Conservation (phyloP, 2,888 invertebrate species). For the Rotaria magnacalcarata region DNA sequence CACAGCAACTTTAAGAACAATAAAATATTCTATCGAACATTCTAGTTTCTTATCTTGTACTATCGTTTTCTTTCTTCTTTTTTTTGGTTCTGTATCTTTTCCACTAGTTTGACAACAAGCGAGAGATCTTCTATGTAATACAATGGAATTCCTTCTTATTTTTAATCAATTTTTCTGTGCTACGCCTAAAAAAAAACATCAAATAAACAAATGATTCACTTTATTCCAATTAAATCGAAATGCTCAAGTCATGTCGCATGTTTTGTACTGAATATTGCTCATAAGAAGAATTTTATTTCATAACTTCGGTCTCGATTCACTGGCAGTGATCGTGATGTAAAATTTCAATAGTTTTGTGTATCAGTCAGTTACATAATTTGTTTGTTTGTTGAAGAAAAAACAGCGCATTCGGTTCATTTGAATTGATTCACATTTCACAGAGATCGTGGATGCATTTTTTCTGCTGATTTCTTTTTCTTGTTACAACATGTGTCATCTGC, state of each 20-base stretch:
- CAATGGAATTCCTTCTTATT: slow-evolving; percentile 1
- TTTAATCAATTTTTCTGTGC: slow-evolving; percentile 19
- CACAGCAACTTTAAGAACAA: not conserved
- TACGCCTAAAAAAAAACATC: slow-evolving; percentile 1
- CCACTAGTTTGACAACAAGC: slow-evolving; percentile 1
- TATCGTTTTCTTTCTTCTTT: not conserved
- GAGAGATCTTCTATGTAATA: slow-evolving; percentile 18
- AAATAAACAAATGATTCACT: not conserved
- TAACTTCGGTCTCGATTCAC: too few species aligned
- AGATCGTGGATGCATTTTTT: too few species aligned
- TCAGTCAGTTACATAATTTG: too few species aligned
- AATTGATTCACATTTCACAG: too few species aligned
- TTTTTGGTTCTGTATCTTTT: slow-evolving; percentile 6
- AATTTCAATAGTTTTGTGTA: too few species aligned
- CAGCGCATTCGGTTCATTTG: too few species aligned
- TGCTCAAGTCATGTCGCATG: not conserved
- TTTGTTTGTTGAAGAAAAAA: too few species aligned
- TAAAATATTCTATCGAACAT: not conserved
- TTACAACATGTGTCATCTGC: too few species aligned
- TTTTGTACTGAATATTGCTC: too few species aligned
- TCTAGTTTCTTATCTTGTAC: slow-evolving; percentile 22
- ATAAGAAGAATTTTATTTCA: too few species aligned
- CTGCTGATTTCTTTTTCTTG: too few species aligned
- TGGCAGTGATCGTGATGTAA: too few species aligned
- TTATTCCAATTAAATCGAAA: not conserved